A percentile compares a stretch with the other conserved stretches of the same genome.
These are phyloP conservation scores for Anthophora plumipes DNA, from an alignment of 2,888 invertebrate species.

Conservation along the genomic window DNA sequence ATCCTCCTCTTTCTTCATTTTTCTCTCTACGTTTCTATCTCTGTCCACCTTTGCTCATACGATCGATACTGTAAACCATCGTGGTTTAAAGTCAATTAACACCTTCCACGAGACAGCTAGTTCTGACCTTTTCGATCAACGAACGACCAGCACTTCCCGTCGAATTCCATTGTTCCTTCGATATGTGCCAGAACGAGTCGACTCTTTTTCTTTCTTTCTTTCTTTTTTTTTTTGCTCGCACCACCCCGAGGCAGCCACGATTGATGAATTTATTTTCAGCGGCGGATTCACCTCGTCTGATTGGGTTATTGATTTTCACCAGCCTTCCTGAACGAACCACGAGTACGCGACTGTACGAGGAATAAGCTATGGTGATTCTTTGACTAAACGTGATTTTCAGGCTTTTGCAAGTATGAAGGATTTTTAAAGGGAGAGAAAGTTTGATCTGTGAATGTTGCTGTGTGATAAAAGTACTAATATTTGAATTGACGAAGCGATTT, in stretches of 20 bases:
- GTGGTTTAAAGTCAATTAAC: constrained; percentile 71
- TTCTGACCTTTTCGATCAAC: constrained; percentile 59
- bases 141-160: constrained; percentile 30
- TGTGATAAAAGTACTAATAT: no score
- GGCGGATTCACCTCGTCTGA: constrained; percentile 51
- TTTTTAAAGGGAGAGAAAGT: no score
- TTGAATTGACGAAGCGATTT: no score
- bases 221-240: constrained; percentile 1
- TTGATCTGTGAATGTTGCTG: no score
- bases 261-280: constrained; percentile 54
- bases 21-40: neutral
- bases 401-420: no score
- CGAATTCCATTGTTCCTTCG: constrained; percentile 53
- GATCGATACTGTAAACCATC: constrained; percentile 64
- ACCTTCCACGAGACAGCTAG: constrained; percentile 62
- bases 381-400: no score
- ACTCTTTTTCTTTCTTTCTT: no score
- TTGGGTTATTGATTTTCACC: constrained; percentile 56
- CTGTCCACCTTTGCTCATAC: constrained; percentile 4
- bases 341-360: neutral
- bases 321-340: constrained; percentile 19
- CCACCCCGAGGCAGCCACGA: neutral
- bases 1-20: neutral
- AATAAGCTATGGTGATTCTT: neutral
- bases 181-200: constrained; percentile 28